Percentiles rank a stretch among this genome's conserved stretches.
Conservation (phyloP, 2,888 invertebrate genomes). For the Dolomedes plantarius region DNA sequence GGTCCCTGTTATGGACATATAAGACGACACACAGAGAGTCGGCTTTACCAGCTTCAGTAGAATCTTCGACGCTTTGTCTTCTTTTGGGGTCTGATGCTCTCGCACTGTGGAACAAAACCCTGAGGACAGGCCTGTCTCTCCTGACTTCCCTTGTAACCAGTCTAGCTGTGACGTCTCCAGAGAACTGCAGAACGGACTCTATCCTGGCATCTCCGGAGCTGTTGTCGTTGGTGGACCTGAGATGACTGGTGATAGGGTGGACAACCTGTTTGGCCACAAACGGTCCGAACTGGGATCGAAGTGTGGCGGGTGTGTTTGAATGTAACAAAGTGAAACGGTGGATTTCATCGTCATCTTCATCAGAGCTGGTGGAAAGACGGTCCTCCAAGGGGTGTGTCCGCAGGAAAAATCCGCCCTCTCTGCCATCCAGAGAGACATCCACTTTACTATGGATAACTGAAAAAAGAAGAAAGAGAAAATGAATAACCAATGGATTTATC, state of each 20-base stretch:
- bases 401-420: constrained; percentile 68
- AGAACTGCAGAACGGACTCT: constrained; percentile 69
- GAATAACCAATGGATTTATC: too few species aligned
- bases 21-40: constrained; percentile 72
- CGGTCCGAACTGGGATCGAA: constrained; percentile 94
- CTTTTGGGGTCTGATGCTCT: constrained; percentile 64
- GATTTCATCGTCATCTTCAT: constrained; percentile 38
- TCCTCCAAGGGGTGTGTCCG: constrained; percentile 31
- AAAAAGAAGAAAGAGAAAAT: neutral
- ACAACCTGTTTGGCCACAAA: constrained; percentile 97
- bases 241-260: constrained; percentile 82
- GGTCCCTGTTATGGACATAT: constrained; percentile 77
- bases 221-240: constrained; percentile 27
- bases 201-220: constrained; percentile 56
- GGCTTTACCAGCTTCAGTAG: constrained; percentile 21
- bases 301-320: constrained; percentile 91
- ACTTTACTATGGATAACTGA: constrained; percentile 44
- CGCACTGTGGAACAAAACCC: constrained; percentile 88
- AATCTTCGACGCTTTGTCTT: constrained; percentile 23
- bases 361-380: neutral
- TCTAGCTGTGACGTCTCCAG: constrained; percentile 85
- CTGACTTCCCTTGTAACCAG: constrained; percentile 91
- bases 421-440: constrained; percentile 62
- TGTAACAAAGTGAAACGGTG: constrained; percentile 82
- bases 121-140: constrained; percentile 91